These are phyloP conservation scores for Thaumetopoea pityocampa DNA, from an alignment of 1,140 invertebrate genomes.

Conservation along the genomic window DNA sequence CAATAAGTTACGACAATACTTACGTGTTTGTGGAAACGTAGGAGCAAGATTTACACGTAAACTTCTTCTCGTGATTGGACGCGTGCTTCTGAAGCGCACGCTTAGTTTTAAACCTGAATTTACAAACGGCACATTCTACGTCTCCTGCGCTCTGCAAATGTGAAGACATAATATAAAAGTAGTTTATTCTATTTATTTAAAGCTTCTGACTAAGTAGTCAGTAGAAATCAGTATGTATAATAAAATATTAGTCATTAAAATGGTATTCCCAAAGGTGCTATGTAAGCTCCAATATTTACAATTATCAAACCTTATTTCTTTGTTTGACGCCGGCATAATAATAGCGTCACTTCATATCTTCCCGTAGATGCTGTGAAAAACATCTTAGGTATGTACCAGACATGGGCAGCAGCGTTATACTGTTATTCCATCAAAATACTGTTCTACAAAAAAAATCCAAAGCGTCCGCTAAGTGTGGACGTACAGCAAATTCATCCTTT, in stretches of 20 bases:
- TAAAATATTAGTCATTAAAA: not conserved
- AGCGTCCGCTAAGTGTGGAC: no score
- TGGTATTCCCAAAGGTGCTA: not conserved
- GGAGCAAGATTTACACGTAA: slow-evolving; percentile 50
- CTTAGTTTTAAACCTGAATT: slow-evolving; percentile 50
- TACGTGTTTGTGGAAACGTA: slow-evolving; percentile 56
- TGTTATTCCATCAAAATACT: no score
- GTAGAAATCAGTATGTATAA: not conserved
- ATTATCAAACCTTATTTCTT: no score
- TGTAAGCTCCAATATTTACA: not conserved
- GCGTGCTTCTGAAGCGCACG: slow-evolving; percentile 47
- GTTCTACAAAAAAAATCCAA: no score
- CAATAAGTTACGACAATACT: slow-evolving; percentile 15
- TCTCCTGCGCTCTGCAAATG: slow-evolving; percentile 44
- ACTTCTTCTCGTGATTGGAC: slow-evolving; percentile 57
- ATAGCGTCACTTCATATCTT: no score
- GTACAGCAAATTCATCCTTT: not conserved
- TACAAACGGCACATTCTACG: slow-evolving; percentile 49
- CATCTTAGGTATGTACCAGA: no score
- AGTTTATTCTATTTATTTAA: no score
- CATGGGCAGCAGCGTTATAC: no score
- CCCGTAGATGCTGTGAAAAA: no score
- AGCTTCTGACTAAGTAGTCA: no score
- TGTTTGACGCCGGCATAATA: no score
- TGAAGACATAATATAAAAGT: not conserved